Base-by-base conservation (phyloP, 23 tunicate species). In the Styela plicata region DNA sequence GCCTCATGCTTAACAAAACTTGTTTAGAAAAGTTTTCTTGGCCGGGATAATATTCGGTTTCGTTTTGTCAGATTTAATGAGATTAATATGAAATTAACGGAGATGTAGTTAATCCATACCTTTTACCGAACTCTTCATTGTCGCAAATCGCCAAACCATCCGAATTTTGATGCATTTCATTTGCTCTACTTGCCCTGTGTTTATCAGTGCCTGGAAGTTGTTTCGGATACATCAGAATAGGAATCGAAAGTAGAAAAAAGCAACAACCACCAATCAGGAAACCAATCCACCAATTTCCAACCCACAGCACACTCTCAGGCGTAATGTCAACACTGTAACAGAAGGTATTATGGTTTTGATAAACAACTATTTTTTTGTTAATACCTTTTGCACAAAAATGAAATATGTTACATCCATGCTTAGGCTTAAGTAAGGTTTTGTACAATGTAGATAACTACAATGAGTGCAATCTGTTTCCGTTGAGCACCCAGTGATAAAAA, bases 201-300 rank as follows among this genome's bases (percentile, higher is more conserved):
- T 91, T 85, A 19, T 91, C 97, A 24, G 97, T 91, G 33, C 91
- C 97, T 7, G 91, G 97, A 19, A 91, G 97, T 69, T 91, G 97
- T 44, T 79, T 35, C 24, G 97, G 97, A 79, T 37, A 87, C 79
- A 91, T 52, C 24, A 91, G 86, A 21, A 91, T 69, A 18, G 86
- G 84, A 71, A 87, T 53, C 7, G 92, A 83, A 23, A 87, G 36
- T n/a, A 91, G 24, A 34, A 91, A 64, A 31, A 82, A 74, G 37
- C 82, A 30, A 30, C 83, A 65, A 24, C 97, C 97, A n/a, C 89
- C 84, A 20, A 91, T 83, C 29, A 91, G 74, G 65, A 91, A 91
- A 13, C 87, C 87, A 2, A 91, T 33, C 97, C 97, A 91, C 97
- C 97, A 91, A 24, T 88, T 88, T 35, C 97, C 97, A 28, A 91